phyloP scores from a whole-genome alignment of 2,888 invertebrate species.

The Dryocosmus kuriphilus region DNA sequence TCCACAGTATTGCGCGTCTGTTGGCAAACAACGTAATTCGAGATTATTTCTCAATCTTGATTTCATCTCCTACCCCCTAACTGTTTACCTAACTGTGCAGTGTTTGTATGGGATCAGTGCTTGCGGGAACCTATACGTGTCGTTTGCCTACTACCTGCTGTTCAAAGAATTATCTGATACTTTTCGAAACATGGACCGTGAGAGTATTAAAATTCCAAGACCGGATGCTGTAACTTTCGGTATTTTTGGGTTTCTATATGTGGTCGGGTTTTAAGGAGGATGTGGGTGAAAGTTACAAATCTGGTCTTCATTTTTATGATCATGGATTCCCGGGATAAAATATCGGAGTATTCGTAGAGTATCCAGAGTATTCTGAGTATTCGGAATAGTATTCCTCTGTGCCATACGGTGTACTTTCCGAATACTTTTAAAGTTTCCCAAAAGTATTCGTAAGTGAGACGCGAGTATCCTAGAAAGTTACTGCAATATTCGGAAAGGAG shows the following conservation, averaged over 20 bases:
- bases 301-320: too few species aligned
- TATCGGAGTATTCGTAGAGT: too few species aligned
- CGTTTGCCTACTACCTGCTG: slow-evolving; percentile 38
- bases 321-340: too few species aligned
- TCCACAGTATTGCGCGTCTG: slow-evolving; percentile 51
- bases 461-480: too few species aligned
- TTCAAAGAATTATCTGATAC: slow-evolving; percentile 39
- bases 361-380: too few species aligned
- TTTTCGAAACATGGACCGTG: slow-evolving; percentile 39
- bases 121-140: slow-evolving; percentile 14
- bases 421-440: too few species aligned
- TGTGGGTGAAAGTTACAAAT: too few species aligned
- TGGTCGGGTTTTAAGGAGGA: background rate
- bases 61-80: slow-evolving; percentile 48
- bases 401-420: too few species aligned
- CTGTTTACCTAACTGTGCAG: slow-evolving; percentile 39
- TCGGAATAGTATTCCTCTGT: too few species aligned
- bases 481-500: too few species aligned
- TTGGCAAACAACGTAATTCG: slow-evolving; percentile 73
- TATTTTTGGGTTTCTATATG: background rate
- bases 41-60: slow-evolving; percentile 61
- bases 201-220: slow-evolving; percentile 13
- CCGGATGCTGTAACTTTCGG: slow-evolving; percentile 15
- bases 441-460: too few species aligned
- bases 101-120: slow-evolving; percentile 14